Base-by-base conservation (phyloP, 2,113 vertebrate genomes). In the Dicentrarchus labrax region DNA sequence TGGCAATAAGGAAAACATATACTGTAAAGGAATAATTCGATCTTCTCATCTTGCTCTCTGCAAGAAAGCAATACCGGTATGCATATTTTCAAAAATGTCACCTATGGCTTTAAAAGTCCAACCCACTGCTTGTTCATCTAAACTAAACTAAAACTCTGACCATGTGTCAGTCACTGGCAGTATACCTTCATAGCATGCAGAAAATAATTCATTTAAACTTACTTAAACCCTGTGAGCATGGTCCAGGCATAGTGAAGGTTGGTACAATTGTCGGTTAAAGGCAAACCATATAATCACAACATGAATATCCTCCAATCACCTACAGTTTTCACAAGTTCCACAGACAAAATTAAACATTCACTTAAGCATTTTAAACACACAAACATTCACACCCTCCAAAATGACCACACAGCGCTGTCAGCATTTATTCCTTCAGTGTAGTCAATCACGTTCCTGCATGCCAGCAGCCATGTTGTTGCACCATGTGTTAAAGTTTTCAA, bases 401-500 rank as follows among this genome's bases (percentile, higher is more conserved):
- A 16, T 48, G 22, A 69, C 24, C 22, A 7, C 24, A n/a, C 12
- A 1, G 6, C 39, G 12, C 7, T 38, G 45, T 17, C 21, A 22
- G 60, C 43, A 13, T 80, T 21, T 71, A 36, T 41, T 45, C 16
- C 68, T 72, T 43, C 12, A 50, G 9, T 39, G n/a, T 41, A 38
- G 11, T 69, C 43, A 61, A 74, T 51, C 68, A 50, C 61, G 43
- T 47, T 43, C 4, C 30, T 54, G 15, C 41, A 10, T 57, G 59
- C 19, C 53, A 50, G 66, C 41, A 48, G 17, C 15, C 62, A n/a
- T 43, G 47, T 22, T 76, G 66, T 39, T 38, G 17, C 45, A 48
- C n/a, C 11, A 5, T 24, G 66, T 57, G 56, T 68, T 72, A 1
- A 71, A 64, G 64, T 65, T 80, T 69, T 77, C 17, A 78, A 60